These are phyloP conservation scores for Catagonus wagneri DNA, from an alignment of 2,113 vertebrate species.

Conservation along the genomic window DNA sequence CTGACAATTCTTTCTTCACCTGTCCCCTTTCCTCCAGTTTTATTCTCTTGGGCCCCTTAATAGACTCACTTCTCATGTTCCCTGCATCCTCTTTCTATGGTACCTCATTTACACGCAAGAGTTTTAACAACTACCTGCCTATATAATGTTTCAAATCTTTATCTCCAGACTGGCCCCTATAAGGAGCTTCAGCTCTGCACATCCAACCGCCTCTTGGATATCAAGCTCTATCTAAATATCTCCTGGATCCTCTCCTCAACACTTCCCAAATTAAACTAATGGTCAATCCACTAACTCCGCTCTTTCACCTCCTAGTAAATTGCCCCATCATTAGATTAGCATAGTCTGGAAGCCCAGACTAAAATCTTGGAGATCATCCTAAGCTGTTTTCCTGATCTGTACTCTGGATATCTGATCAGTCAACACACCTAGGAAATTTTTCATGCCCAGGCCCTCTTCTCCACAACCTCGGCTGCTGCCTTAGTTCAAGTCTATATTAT, in stretches of 20 bases:
- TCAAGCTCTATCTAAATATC: background rate
- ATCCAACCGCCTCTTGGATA: background rate
- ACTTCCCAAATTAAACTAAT: background rate
- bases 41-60: background rate
- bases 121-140: background rate
- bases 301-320: background rate
- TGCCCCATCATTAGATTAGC: background rate
- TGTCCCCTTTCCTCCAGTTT: background rate
- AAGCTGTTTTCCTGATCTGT: background rate
- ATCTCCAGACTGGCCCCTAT: background rate
- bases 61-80: background rate
- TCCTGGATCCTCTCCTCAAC: background rate
- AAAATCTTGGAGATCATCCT: background rate
- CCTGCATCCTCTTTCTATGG: background rate
- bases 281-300: background rate
- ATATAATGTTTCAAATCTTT: background rate
- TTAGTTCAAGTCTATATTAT: background rate
- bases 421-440: background rate
- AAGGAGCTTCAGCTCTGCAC: background rate
- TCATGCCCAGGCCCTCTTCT: background rate
- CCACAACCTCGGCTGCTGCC: background rate
- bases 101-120: background rate
- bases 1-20: background rate
- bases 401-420: background rate
- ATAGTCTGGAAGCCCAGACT: background rate